Base-by-base conservation (phyloP, 2,888 invertebrate species). In the Archips crataeganus region DNA sequence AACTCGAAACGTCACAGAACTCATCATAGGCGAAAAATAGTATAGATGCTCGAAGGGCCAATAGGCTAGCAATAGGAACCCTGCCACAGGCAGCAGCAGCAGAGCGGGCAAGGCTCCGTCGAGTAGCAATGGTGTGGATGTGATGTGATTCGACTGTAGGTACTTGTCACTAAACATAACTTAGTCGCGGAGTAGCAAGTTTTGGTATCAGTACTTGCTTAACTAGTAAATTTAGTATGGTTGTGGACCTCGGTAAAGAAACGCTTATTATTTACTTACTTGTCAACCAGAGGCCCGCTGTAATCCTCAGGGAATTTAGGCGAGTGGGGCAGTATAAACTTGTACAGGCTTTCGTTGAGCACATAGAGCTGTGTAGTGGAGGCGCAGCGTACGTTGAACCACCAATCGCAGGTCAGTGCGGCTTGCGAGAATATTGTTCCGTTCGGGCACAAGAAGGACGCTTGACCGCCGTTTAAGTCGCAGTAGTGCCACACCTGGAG, bases 351-450 rank as follows among this genome's bases (percentile, higher is more conserved):
- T 89, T 98, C 98, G 82, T 98, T 98, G 4, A 98, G 94, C 2
- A 98, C 98, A 87, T 98, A 98, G 0, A 98, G 95, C 87, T 98
- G 98, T 0, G 97, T 94, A 0, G 98, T 98, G 13, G 97, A 96
- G 39, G 97, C 96, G 87, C 98, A 98, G 82, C 97, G 97, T 0
- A 98, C 98, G 86, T 98, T 98, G 90, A 97, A 98, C 98, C 98
- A 98, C 98, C 98, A 98, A 87, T 98, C 98, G 84, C 98, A 98
- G 0, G 98, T 98, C 60, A 98, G 91, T 0, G 97, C 97, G 13
- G 98, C 97, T 94, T 98, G 98, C 78, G 97, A 98, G 93, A 98
- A 98, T 84, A 98, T 97, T 3, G 98, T 98, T 51, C 98, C 98
- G 87, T 98, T 98, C 64, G 98, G 98, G 83, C 98, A 98, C 49